phyloP scores from a whole-genome alignment of 2,888 invertebrate species.

The Labia minor region DNA sequence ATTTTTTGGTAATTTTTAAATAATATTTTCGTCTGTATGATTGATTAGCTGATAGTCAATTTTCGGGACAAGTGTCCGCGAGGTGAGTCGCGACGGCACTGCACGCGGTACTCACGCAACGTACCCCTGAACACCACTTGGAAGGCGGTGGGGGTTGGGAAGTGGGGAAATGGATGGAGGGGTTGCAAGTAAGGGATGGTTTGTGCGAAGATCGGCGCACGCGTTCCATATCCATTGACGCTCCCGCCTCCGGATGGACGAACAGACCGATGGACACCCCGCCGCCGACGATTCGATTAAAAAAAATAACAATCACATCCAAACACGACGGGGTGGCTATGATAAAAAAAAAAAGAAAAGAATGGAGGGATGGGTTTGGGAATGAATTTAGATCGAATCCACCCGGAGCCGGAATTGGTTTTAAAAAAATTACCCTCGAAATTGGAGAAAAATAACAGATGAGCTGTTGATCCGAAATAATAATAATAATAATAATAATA shows the following conservation, averaged over 20 bases:
- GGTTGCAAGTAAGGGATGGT: too few relatives aligned
- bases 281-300: background rate
- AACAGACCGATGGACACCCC: background rate
- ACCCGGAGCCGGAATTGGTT: too few relatives aligned
- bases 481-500: too few relatives aligned
- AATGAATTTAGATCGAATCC: too few relatives aligned
- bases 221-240: background rate
- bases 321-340: background rate
- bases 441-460: too few relatives aligned
- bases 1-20: background rate
- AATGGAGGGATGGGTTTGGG: too few relatives aligned
- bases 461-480: too few relatives aligned
- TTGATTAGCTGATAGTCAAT: background rate
- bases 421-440: too few relatives aligned
- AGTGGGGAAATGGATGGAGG: too few relatives aligned
- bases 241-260: background rate
- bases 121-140: background rate
- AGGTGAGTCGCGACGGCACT: constrained; percentile 8
- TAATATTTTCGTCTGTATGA: too few relatives aligned
- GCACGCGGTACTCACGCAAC: background rate
- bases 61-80: constrained; percentile 7
- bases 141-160: background rate
- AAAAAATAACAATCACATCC: background rate
- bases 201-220: too few relatives aligned
- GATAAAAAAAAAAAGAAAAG: too few relatives aligned